Conservation (phyloP, 37 sponge, comb jelly and placozoan genomes). For the Axinella damicornis region DNA sequence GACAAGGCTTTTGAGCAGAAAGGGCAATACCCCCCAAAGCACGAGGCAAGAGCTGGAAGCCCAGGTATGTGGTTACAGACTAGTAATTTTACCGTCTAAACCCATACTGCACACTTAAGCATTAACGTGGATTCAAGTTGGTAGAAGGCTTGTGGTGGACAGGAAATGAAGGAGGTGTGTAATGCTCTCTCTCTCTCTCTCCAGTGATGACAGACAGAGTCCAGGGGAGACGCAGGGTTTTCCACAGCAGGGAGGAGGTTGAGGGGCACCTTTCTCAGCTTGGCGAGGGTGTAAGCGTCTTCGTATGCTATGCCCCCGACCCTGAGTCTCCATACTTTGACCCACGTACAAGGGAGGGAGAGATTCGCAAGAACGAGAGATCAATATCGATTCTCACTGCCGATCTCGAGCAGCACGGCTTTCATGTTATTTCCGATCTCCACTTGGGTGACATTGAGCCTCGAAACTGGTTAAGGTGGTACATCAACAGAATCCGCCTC, state of each 20-base stretch:
- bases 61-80: too few relatives aligned
- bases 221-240: not conserved
- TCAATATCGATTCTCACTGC: not conserved
- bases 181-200: not conserved
- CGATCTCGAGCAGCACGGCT: not conserved
- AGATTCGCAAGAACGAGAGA: not conserved
- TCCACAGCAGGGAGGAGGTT: constrained; percentile 30
- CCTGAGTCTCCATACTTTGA: constrained; percentile 28
- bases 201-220: not conserved
- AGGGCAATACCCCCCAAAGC: too few relatives aligned
- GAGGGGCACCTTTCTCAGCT: not conserved
- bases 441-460: constrained; percentile 31
- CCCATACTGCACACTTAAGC: too few relatives aligned
- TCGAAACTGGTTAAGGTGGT: constrained; percentile 47
- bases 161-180: not conserved
- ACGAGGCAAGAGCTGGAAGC: too few relatives aligned
- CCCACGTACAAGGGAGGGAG: not conserved
- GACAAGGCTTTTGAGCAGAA: too few relatives aligned
- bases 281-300: constrained; percentile 52
- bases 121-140: too few relatives aligned
- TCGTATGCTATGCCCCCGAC: constrained; percentile 63
- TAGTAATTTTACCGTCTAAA: too few relatives aligned
- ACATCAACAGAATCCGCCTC: constrained; percentile 30
- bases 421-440: constrained; percentile 44
- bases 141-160: too few relatives aligned